Evolutionary conservation across 2,888 invertebrate genomes (phyloP).

Genomic region (Brachypalpus laphriformis): DNA sequence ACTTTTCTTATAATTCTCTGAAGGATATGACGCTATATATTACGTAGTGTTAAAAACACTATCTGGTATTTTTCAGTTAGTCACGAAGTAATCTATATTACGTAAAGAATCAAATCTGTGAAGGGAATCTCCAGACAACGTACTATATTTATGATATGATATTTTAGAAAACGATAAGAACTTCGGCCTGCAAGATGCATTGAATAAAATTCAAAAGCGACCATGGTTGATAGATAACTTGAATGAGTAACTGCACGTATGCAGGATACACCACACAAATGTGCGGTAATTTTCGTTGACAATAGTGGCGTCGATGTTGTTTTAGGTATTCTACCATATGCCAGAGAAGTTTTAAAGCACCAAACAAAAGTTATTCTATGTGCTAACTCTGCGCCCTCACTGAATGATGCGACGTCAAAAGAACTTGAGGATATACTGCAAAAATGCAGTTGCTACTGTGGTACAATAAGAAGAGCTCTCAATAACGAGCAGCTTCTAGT

Average conservation of each 20-base stretch:
- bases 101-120: too few relatives aligned
- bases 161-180: slow-evolving; percentile 89
- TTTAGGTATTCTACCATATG: slow-evolving; percentile 95
- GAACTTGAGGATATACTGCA: slow-evolving; percentile 91
- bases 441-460: slow-evolving; percentile 88
- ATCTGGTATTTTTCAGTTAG: too few relatives aligned
- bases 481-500: slow-evolving; percentile 87
- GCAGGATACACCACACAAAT: slow-evolving; percentile 88
- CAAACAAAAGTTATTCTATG: slow-evolving; percentile 95
- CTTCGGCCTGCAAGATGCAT: slow-evolving; percentile 93
- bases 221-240: slow-evolving; percentile 96
- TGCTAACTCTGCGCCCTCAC: slow-evolving; percentile 95
- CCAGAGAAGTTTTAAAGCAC: slow-evolving; percentile 90
- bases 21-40: too few relatives aligned
- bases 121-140: too few relatives aligned
- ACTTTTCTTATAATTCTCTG: too few relatives aligned
- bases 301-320: slow-evolving; percentile 98
- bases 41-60: too few relatives aligned
- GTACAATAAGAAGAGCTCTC: slow-evolving; percentile 87
- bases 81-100: too few relatives aligned
- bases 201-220: slow-evolving; percentile 91
- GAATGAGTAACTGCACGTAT: slow-evolving; percentile 91
- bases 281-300: slow-evolving; percentile 97
- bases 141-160: slow-evolving; percentile 78
- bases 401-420: slow-evolving; percentile 96